Conservation (phyloP, 2,888 invertebrate species). For the Oscheius sp. region DNA sequence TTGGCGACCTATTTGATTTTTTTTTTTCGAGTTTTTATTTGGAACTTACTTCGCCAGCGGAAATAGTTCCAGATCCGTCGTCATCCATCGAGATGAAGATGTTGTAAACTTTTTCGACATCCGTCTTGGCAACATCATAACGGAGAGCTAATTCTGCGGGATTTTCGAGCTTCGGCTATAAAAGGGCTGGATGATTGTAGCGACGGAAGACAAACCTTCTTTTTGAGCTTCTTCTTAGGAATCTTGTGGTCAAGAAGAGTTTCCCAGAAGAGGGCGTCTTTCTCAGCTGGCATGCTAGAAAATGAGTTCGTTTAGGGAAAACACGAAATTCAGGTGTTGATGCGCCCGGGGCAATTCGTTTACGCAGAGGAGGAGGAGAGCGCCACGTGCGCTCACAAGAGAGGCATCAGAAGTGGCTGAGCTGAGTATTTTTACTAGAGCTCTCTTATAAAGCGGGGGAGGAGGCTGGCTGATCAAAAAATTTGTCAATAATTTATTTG, state of each 20-base stretch:
- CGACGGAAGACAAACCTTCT: conserved; percentile 32
- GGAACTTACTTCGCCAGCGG: conserved; percentile 45
- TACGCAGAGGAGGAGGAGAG: conserved; percentile 13
- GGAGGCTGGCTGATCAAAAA: too few relatives aligned
- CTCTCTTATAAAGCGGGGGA: too few relatives aligned
- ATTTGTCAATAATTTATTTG: too few relatives aligned
- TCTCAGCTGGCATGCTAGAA: conserved; percentile 48
- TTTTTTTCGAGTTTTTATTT: not conserved
- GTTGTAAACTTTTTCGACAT: conserved; percentile 57
- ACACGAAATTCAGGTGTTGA: conserved; percentile 13
- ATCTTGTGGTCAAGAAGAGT: conserved; percentile 54
- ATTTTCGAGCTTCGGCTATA: conserved; percentile 34
- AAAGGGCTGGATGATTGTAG: not conserved
- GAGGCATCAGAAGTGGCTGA: not conserved
- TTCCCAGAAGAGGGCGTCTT: conserved; percentile 58
- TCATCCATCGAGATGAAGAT: conserved; percentile 61
- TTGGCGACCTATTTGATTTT: conserved; percentile 41
- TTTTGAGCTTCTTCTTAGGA: conserved; percentile 56
- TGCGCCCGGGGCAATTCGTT: conserved; percentile 11
- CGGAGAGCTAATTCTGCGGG: conserved; percentile 46
- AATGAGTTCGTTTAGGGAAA: not conserved
- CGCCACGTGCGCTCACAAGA: conserved; percentile 12
- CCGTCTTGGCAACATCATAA: conserved; percentile 47
- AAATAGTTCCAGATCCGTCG: conserved; percentile 57
- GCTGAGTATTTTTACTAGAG: conserved; percentile 5